A percentile compares a stretch with the other conserved stretches of the same genome.
phyloP scores from a whole-genome alignment of 2,113 vertebrate species.

The Syngnathus floridae region DNA sequence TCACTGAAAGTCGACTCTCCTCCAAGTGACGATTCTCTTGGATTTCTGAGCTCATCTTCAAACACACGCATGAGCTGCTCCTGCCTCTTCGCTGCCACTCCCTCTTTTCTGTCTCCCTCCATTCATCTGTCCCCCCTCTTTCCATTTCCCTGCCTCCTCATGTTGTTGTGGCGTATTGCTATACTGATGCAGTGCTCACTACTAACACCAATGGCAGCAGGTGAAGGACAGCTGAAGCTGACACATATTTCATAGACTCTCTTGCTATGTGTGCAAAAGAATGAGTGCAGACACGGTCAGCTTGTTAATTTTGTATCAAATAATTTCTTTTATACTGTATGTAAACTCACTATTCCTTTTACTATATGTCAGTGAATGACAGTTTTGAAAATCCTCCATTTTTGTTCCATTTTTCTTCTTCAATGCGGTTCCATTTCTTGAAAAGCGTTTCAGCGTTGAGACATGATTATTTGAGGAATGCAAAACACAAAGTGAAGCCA shows the following conservation, averaged over 20 bases:
- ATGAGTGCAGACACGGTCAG: background rate
- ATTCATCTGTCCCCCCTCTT: slow-evolving; percentile 42
- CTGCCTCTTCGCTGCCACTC: slow-evolving; percentile 54
- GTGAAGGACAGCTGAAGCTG: slow-evolving; percentile 6
- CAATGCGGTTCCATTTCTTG: slow-evolving; percentile 14
- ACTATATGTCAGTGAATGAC: background rate
- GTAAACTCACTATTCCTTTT: too few relatives aligned
- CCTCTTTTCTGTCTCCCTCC: slow-evolving; percentile 48
- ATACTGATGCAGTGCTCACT: slow-evolving; percentile 19
- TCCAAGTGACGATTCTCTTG: slow-evolving; percentile 39
- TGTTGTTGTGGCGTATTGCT: slow-evolving; percentile 37
- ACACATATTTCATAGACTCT: background rate
- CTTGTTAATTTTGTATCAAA: background rate
- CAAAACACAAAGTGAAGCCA: slow-evolving; percentile 2
- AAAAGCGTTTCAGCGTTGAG: slow-evolving; percentile 22
- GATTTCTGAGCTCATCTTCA: slow-evolving; percentile 50
- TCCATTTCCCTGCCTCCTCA: slow-evolving; percentile 42
- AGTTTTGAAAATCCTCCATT: slow-evolving; percentile 27
- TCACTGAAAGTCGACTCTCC: slow-evolving; percentile 29
- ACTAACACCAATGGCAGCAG: slow-evolving; percentile 16
- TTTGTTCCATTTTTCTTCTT: slow-evolving; percentile 22
- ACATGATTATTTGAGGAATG: background rate
- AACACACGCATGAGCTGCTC: slow-evolving; percentile 39
- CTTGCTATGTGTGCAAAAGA: background rate
- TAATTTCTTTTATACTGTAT: background rate